Base-by-base conservation (phyloP, 2,888 invertebrate genomes). In the Tachina lurida region DNA sequence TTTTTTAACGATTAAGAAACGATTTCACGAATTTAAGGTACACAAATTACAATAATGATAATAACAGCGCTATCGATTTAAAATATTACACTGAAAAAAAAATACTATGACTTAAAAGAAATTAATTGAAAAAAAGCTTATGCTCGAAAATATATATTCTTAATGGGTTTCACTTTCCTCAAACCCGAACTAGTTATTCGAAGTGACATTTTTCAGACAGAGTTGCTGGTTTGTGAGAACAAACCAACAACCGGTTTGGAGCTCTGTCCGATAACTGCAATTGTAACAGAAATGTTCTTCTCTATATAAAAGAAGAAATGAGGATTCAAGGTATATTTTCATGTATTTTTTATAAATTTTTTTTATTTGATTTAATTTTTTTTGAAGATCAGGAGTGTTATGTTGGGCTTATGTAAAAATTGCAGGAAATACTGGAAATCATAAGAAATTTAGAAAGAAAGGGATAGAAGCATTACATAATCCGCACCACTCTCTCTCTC, bases 181-280 rank as follows among this genome's bases (percentile, higher is more conserved):
- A 73, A 62, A 65, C 15, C 65, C 31, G 9, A 56, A 22, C 17
- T 22, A n/a, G n/a, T n/a, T n/a, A 31, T n/a, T 67, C 43, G 60
- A 79, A 79, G 47, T 83, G 83, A 91, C 91, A 91, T 89, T 90
- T 90, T 91, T 90, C 92, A 91, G 92, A 92, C 92, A 91, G 91
- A 93, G 92, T 91, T 88, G 87, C 86, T 77, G 88, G 89, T 89
- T 89, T 83, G 82, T 58, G 7, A 58, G 9, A 47, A 71, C 75
- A 88, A 84, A 88, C 87, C 88, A 87, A 87, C 88, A 89, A 90
- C 90, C 91, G 91, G 90, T 89, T 90, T 88, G 88, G 90, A 91
- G 91, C 92, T 92, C 92, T 92, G 91, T 91, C 92, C 91, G 92
- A 91, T 90, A 90, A 91, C 91, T 91, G 90, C 90, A 88, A 89